These are phyloP conservation scores for Scytalopus superciliaris DNA, from an alignment of 2,113 vertebrate genomes.

Conservation along the genomic window DNA sequence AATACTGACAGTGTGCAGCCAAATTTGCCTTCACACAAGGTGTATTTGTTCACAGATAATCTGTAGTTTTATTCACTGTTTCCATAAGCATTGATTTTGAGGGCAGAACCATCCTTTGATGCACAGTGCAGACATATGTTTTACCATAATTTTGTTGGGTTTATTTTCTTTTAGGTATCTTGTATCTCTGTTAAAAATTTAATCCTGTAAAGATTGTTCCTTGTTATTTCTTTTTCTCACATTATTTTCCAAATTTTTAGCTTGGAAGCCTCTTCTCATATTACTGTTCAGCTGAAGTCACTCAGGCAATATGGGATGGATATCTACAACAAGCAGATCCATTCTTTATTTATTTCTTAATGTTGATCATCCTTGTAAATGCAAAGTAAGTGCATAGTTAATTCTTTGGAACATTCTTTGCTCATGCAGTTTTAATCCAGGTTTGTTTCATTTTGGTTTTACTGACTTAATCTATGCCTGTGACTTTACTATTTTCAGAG, in stretches of 20 bases:
- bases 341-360: conserved; percentile 97
- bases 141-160: background rate
- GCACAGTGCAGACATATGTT: background rate
- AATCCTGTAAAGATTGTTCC: background rate
- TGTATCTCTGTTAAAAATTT: background rate
- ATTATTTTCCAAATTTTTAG: conserved; percentile 68
- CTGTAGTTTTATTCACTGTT: background rate
- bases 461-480: conserved; percentile 38
- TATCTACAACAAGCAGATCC: conserved; percentile 96
- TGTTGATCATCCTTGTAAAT: conserved; percentile 99
- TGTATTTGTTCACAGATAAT: background rate
- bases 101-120: background rate
- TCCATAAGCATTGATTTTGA: background rate
- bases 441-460: background rate
- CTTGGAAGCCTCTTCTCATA: conserved; percentile 93
- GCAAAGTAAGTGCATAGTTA: conserved; percentile 85
- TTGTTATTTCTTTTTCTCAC: conserved; percentile 19
- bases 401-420: background rate
- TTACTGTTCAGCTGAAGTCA: conserved; percentile 88
- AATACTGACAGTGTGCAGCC: background rate
- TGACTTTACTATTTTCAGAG: conserved; percentile 78
- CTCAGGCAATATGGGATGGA: conserved; percentile 92
- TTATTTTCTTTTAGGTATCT: conserved; percentile 11
- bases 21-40: background rate
- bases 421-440: background rate